Evolutionary conservation across 2,888 invertebrate species (phyloP).

Genomic region (Sphinx pinastri): DNA sequence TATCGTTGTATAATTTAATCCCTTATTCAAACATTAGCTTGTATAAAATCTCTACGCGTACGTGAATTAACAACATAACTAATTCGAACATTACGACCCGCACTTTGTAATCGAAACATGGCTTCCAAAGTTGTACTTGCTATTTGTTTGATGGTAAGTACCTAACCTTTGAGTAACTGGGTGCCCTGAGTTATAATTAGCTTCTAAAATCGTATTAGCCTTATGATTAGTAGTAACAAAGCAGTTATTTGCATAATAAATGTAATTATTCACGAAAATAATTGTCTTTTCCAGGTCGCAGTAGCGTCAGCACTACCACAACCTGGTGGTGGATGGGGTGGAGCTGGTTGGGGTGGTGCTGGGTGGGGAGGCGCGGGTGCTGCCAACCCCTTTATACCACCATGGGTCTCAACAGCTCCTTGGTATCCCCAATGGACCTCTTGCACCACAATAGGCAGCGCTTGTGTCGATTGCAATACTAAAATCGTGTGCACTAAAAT

Average conservation of each 20-base stretch:
- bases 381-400: constrained; percentile 70
- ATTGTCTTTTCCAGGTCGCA: constrained; percentile 52
- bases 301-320: constrained; percentile 62
- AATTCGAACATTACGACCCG: constrained; percentile 19
- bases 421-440: constrained; percentile 73
- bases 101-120: constrained; percentile 53
- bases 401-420: constrained; percentile 68
- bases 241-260: too few species aligned
- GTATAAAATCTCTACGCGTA: constrained; percentile 59
- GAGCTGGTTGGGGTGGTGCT: constrained; percentile 38
- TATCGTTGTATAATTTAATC: constrained; percentile 53
- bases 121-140: constrained; percentile 63
- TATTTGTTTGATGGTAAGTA: constrained; percentile 69
- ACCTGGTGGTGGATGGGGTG: constrained; percentile 39
- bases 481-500: constrained; percentile 71
- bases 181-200: too few species aligned
- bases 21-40: constrained; percentile 53
- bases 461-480: constrained; percentile 68
- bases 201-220: too few species aligned
- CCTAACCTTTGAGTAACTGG: not conserved
- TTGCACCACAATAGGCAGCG: constrained; percentile 62
- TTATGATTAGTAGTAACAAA: too few species aligned
- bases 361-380: constrained; percentile 40
- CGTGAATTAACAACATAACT: constrained; percentile 15
- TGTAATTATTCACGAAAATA: too few species aligned